Percentiles rank a stretch among this genome's conserved stretches.
phyloP scores from a whole-genome alignment of 2,888 invertebrate species.

The Hermaeophaga mercurialis region DNA sequence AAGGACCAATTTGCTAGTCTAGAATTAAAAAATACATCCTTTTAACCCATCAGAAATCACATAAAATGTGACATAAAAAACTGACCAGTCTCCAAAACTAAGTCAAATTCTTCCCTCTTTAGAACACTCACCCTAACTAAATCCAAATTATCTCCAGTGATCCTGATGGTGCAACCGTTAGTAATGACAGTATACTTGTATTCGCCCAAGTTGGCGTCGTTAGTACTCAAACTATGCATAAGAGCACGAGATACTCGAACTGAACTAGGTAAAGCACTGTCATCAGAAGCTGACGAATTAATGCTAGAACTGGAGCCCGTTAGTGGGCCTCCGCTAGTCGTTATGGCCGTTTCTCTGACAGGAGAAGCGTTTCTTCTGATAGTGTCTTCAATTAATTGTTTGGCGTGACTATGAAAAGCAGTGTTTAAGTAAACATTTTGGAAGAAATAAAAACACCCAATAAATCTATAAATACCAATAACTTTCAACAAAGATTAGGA shows the following conservation, averaged over 20 bases:
- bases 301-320: constrained; percentile 79
- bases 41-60: no score
- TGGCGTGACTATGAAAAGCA: constrained; percentile 72
- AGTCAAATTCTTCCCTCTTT: no score
- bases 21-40: constrained; percentile 40
- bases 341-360: constrained; percentile 68
- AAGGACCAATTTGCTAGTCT: constrained; percentile 86
- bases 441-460: no score
- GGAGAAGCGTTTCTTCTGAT: constrained; percentile 94
- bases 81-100: no score
- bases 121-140: constrained; percentile 79
- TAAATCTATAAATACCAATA: no score
- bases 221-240: constrained; percentile 80
- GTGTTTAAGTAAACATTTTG: no score
- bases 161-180: constrained; percentile 81
- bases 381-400: constrained; percentile 92
- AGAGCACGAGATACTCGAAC: constrained; percentile 66
- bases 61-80: background rate
- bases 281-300: constrained; percentile 75
- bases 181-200: constrained; percentile 85
- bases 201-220: constrained; percentile 83
- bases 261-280: constrained; percentile 59
- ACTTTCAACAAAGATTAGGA: no score
- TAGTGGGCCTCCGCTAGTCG: constrained; percentile 57
- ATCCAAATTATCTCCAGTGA: constrained; percentile 83